Percentiles rank a stretch among this genome's conserved stretches.
Evolutionary conservation across 2,113 vertebrate genomes (phyloP).

Genomic region (Blennius ocellaris): DNA sequence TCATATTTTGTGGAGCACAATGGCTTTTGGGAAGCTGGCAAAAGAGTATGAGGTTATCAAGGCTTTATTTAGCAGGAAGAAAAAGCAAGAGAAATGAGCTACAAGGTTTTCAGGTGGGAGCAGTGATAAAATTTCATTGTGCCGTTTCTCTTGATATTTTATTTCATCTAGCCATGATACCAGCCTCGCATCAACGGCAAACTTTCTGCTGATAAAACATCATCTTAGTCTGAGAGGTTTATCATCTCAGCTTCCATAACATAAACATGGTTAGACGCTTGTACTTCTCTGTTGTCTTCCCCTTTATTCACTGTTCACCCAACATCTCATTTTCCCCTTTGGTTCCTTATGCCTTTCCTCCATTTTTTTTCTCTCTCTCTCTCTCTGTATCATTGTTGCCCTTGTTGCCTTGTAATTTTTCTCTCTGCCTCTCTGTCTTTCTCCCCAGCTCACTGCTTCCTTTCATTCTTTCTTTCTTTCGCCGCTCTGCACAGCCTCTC

Average conservation of each 20-base stretch:
- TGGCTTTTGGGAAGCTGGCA: neutral
- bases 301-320: too few species aligned
- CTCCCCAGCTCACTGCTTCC: neutral
- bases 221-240: conserved; percentile 13
- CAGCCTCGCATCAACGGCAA: conserved; percentile 15
- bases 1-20: conserved; percentile 22
- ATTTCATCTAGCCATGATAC: conserved; percentile 7
- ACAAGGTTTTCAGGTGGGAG: conserved; percentile 9
- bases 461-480: conserved; percentile 36
- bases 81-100: conserved; percentile 3
- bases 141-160: conserved; percentile 9
- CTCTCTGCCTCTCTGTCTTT: conserved; percentile 25
- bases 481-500: conserved; percentile 59
- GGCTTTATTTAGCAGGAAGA: conserved; percentile 7
- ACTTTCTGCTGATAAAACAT: conserved; percentile 9
- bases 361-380: conserved; percentile 15
- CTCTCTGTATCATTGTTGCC: conserved; percentile 34
- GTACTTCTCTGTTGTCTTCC: neutral
- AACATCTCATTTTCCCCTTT: neutral
- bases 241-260: neutral
- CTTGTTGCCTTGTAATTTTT: conserved; percentile 50
- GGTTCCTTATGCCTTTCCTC: neutral
- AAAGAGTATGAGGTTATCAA: conserved; percentile 3
- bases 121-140: conserved; percentile 5
- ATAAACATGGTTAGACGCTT: conserved; percentile 12